Evolutionary conservation across 2,113 vertebrate species (phyloP), one percentile per base, ranked within the genome.

Genomic region (Lamprotornis superbus): DNA sequence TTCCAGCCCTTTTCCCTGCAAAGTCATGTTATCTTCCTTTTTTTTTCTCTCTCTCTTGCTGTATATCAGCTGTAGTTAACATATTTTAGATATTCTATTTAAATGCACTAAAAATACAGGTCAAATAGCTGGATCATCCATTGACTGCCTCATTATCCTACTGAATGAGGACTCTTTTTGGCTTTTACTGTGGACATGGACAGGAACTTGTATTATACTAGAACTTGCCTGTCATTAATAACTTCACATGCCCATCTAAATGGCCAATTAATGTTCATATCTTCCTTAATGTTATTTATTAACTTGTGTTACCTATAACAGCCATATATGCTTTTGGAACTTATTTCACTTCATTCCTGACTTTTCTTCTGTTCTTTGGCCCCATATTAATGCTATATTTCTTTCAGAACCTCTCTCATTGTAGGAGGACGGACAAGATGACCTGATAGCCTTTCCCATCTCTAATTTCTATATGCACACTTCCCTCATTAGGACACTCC

Each of bases 131-230:
- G 83, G 93, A 78, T 90, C 86, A 89, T 95, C 64, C 90, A 89
- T 91, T 97, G 97, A 86, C 80, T 80, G 53, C 57, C 91, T 96
- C 84, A 89, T 97, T 96, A 97, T 91, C 63, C 49, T 96, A n/a
- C 49, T 89, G 91, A 97, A 95, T 59, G 53, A 92, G 24, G 53
- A 44, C 37, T 35, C 46, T 78, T 94, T 93, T 83, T 89, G 83
- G 81, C 67, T 94, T 95, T 92, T 93, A 96, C 44, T 87, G 68
- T 93, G 90, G 67, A 83, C 60, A 85, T 47, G 56, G 77, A 67
- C 67, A 93, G 74, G 91, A 91, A n/a, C 55, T 57, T 57, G 33
- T 57, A 22, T 12, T 92, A 46, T 91, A 94, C 92, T 92, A 81
- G 87, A 95, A 89, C 61, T 71, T 80, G 61, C 39, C 94, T 87